phyloP scores from a whole-genome alignment of 2,888 invertebrate genomes.

The Synergus laeviventris region DNA sequence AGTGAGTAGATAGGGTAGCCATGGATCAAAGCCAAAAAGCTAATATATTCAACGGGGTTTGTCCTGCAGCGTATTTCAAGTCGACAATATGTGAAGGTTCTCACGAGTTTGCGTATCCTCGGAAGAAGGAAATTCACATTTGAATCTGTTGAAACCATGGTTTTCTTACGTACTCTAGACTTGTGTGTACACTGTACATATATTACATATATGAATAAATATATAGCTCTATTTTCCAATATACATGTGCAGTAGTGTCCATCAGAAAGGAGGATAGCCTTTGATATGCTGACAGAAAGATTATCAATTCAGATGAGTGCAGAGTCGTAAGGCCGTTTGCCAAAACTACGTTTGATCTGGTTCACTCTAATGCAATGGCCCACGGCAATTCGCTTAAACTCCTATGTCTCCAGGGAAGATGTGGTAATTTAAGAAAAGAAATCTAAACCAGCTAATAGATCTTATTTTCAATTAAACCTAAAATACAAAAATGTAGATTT shows the following conservation, averaged over 20 bases:
- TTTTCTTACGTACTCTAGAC: constrained; percentile 53
- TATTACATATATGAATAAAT: neutral
- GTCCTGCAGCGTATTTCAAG: constrained; percentile 42
- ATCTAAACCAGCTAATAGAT: neutral
- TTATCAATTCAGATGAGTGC: constrained; percentile 75
- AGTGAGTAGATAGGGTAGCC: neutral
- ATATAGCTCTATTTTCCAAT: constrained; percentile 17
- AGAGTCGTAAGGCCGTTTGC: constrained; percentile 67
- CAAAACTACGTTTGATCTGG: constrained; percentile 75
- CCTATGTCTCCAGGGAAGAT: constrained; percentile 12
- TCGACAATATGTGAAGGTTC: constrained; percentile 58
- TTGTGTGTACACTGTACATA: constrained; percentile 47
- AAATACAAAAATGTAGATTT: neutral
- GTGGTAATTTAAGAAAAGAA: constrained; percentile 7
- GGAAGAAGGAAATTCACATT: constrained; percentile 58
- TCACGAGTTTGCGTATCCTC: constrained; percentile 61
- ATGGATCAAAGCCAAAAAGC: constrained; percentile 24
- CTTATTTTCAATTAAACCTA: neutral
- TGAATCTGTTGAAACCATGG: constrained; percentile 61
- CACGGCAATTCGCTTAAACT: constrained; percentile 38
- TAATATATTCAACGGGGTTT: constrained; percentile 41
- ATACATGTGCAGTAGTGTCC: constrained; percentile 42
- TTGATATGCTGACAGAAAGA: constrained; percentile 74
- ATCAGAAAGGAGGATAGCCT: constrained; percentile 61
- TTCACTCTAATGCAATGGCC: constrained; percentile 44